Evolutionary conservation across 2,113 vertebrate genomes (phyloP).

Genomic region (Parotia lawesii): DNA sequence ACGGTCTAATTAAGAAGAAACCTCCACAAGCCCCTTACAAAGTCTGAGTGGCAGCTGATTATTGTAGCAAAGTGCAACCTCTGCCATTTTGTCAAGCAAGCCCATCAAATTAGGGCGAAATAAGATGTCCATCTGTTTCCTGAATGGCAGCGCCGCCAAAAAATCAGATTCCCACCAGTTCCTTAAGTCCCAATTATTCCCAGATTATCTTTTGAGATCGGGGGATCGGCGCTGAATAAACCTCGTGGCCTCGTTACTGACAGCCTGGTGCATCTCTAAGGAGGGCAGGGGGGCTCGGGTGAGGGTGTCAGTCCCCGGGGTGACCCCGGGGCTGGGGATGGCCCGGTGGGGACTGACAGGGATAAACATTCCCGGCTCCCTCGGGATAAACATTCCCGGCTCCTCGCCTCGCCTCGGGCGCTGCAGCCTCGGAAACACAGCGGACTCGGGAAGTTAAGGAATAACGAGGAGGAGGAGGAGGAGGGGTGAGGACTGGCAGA

Average conservation of each 20-base stretch:
- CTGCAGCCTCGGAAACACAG: conserved; percentile 70
- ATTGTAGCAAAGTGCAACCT: conserved; percentile 64
- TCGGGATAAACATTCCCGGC: conserved; percentile 66
- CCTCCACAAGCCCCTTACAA: conserved; percentile 43
- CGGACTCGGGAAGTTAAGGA: conserved; percentile 67
- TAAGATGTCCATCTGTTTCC: conserved; percentile 82
- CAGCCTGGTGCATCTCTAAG: conserved; percentile 84
- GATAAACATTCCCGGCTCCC: conserved; percentile 50
- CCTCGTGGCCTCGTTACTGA: conserved; percentile 83
- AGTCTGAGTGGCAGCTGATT: conserved; percentile 66
- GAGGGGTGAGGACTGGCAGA: background rate
- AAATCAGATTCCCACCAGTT: conserved; percentile 80
- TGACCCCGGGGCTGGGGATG: conserved; percentile 80
- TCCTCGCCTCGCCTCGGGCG: conserved; percentile 70
- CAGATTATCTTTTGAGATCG: conserved; percentile 91
- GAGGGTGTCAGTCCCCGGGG: conserved; percentile 79
- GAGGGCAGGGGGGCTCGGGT: conserved; percentile 74
- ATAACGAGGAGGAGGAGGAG: background rate
- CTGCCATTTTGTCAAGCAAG: conserved; percentile 65
- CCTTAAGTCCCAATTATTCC: conserved; percentile 90
- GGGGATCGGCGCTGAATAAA: conserved; percentile 85
- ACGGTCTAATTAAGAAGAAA: conserved; percentile 58
- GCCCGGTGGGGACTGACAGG: conserved; percentile 77
- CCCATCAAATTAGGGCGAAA: conserved; percentile 73
- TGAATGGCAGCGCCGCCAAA: conserved; percentile 66